Evolutionary conservation across 2,888 invertebrate species (phyloP).

Genomic region (Leptinotarsa rubiginosa): DNA sequence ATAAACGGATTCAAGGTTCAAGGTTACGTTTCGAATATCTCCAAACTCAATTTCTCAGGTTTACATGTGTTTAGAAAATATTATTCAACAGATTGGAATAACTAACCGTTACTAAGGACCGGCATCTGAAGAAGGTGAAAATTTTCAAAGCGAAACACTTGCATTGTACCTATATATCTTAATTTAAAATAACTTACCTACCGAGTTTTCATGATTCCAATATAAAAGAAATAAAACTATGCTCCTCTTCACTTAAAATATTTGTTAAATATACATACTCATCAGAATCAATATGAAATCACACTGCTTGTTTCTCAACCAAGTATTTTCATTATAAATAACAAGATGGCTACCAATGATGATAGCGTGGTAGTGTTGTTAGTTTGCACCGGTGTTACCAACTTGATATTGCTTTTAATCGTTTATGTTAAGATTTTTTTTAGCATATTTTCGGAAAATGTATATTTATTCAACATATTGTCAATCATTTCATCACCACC

Average conservation of each 20-base stretch:
- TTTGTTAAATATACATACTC: neutral
- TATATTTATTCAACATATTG: too few species aligned
- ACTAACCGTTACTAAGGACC: neutral
- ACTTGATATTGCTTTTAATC: too few species aligned
- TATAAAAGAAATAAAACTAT: neutral
- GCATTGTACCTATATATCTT: neutral
- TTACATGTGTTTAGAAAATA: too few species aligned
- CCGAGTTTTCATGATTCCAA: neutral
- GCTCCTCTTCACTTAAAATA: neutral
- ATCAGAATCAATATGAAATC: neutral
- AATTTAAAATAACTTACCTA: neutral
- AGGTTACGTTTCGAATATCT: too few species aligned
- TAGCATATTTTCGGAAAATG: too few species aligned
- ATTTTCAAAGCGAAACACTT: neutral
- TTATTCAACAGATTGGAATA: neutral
- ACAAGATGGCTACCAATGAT: constrained; percentile 11
- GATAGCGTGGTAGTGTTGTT: neutral
- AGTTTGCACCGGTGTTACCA: too few species aligned
- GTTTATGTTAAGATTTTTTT: too few species aligned
- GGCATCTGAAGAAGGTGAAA: neutral
- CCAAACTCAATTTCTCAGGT: too few species aligned
- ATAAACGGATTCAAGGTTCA: too few species aligned
- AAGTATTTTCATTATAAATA: neutral
- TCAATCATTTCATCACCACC: too few species aligned
- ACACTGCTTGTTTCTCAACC: neutral